A percentile compares a stretch with the other conserved stretches of the same genome.
phyloP scores from a whole-genome alignment of 2,888 invertebrate species.

The Ditula angustiorana region DNA sequence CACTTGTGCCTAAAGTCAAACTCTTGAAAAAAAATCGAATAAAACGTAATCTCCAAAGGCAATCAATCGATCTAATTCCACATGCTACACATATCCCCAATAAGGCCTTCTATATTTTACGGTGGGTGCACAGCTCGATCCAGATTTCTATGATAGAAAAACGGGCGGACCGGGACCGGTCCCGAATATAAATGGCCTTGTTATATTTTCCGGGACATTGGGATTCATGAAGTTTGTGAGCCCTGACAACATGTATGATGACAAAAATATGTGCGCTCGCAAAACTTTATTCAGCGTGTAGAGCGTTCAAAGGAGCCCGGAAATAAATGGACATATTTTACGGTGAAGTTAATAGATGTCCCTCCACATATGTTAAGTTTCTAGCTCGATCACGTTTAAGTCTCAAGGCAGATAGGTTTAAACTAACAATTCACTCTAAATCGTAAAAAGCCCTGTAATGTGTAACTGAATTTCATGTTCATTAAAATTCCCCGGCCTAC shows the following conservation, averaged over 20 bases:
- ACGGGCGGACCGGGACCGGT: slow-evolving; percentile 67
- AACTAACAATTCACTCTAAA: background rate
- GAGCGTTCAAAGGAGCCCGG: slow-evolving; percentile 2
- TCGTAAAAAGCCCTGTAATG: background rate
- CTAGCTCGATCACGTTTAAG: background rate
- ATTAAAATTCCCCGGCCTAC: background rate
- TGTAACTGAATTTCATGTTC: background rate
- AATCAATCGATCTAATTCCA: slow-evolving; percentile 41
- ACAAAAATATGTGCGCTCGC: slow-evolving; percentile 30
- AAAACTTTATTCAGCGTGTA: slow-evolving; percentile 35
- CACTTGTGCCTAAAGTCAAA: background rate
- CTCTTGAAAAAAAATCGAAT: background rate
- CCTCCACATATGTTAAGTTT: background rate
- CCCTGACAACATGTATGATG: slow-evolving; percentile 67
- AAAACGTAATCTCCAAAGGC: slow-evolving; percentile 30
- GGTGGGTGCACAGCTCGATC: slow-evolving; percentile 60
- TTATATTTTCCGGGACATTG: slow-evolving; percentile 85
- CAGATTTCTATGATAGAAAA: slow-evolving; percentile 81
- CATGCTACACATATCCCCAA: slow-evolving; percentile 49
- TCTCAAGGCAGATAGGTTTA: background rate
- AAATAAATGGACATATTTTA: background rate
- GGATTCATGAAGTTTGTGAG: slow-evolving; percentile 81
- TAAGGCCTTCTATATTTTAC: slow-evolving; percentile 56
- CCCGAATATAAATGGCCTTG: slow-evolving; percentile 83
- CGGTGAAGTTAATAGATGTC: background rate